Base-by-base conservation (phyloP, 2,888 invertebrate genomes). In the Ctenicera cuprea region DNA sequence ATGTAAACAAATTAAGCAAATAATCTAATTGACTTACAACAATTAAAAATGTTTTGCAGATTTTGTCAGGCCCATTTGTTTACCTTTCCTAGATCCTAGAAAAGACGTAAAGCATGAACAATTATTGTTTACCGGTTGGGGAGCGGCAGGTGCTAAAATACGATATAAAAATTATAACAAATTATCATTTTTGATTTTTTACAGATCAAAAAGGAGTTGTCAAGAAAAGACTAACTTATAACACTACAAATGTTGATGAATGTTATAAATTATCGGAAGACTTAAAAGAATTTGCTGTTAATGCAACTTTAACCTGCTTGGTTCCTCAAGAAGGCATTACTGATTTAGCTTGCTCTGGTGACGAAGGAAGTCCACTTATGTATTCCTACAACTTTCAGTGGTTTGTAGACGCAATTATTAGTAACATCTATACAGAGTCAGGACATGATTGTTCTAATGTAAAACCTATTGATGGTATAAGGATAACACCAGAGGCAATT, bases 381-480 rank as follows among this genome's bases (percentile, higher is more conserved):
- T 66, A 66, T 57, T 22, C 20, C 4, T 38, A 66, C 26, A 52
- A 22, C 5, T 18, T 43, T 54, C 66, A 66, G 14, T 66, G 66
- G 66, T 54, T 54, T 30, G 54, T 18, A 3, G 54, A 57, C n/a
- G 54, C 37, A 30, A 26, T 66, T 26, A 41, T 66, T 20, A 54
- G 12, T 16, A 33, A 30, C 4, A 57, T 66, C 5, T 43, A 66
- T 18, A 41, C 14, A 4, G 41, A 12, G 11, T 8, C 18, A 5
- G 65, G 16, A 11, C 16, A 41, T 8, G n/a, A 14, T 11, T 66
- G 66, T 41, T 41, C 54, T 14, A 54, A 66, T 14, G 14, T 30
- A 14, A 30, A 18, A 1, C 43, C 52, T 3, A 43, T 66, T 57
- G 30, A 26, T 66, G 54, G 11, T 12, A 30, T 43, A 14, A n/a